Evolutionary conservation across 92 coral and sea anemone genomes (phyloP).

Genomic region (Phymanthus crucifer): DNA sequence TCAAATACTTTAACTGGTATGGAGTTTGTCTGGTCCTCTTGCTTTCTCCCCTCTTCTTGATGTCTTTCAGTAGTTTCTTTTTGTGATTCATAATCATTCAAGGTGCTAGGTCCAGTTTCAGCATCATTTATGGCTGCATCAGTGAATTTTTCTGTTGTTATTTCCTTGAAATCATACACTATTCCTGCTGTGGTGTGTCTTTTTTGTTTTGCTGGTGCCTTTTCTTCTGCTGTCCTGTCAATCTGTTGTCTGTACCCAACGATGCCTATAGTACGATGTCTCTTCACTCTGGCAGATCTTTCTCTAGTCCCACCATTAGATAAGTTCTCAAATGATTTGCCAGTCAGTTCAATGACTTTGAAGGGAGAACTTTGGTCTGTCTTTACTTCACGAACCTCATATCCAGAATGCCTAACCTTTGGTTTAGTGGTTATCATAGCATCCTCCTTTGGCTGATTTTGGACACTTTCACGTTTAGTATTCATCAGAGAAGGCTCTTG

Average conservation of each 20-base stretch:
- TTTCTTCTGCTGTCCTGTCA: conserved; percentile 66
- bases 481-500: conserved; percentile 11
- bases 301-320: conserved; percentile 43
- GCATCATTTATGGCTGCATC: background rate
- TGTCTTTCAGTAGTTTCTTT: background rate
- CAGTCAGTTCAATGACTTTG: conserved; percentile 76
- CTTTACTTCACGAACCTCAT: conserved; percentile 61
- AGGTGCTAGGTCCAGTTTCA: background rate
- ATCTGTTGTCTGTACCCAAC: conserved; percentile 88
- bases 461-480: background rate
- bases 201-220: conserved; percentile 73
- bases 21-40: background rate
- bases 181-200: conserved; percentile 95
- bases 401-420: conserved; percentile 41
- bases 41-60: background rate
- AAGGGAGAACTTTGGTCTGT: conserved; percentile 60
- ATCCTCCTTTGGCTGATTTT: background rate
- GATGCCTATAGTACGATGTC: conserved; percentile 94
- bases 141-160: background rate
- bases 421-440: conserved; percentile 3
- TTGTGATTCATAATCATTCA: background rate
- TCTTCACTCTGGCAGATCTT: conserved; percentile 57
- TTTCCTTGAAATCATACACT: conserved; percentile 44
- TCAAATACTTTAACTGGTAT: conserved; percentile 32
- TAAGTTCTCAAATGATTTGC: conserved; percentile 31